These are phyloP conservation scores for Eulacestoma nigropectus DNA, from an alignment of 2,113 vertebrate species.

Conservation along the genomic window DNA sequence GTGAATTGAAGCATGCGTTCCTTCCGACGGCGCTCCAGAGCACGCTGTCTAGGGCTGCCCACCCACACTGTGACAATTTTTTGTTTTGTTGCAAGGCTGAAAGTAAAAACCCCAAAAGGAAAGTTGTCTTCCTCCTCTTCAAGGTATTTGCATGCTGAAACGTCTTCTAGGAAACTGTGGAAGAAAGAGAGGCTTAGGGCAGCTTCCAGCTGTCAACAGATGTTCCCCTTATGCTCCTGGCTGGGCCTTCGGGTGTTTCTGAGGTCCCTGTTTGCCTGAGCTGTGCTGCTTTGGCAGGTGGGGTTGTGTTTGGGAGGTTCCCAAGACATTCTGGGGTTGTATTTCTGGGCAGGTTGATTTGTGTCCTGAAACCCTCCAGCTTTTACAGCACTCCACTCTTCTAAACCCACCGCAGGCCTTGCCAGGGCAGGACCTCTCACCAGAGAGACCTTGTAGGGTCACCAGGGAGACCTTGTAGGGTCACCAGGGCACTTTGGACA, in stretches of 20 bases:
- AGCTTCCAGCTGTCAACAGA: not conserved
- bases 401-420: not conserved
- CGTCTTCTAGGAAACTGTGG: slow-evolving; percentile 60
- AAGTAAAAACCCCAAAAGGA: slow-evolving; percentile 59
- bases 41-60: slow-evolving; percentile 34
- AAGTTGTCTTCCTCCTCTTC: slow-evolving; percentile 27
- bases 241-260: not conserved
- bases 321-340: not conserved
- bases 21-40: slow-evolving; percentile 6
- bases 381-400: not conserved
- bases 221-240: not conserved
- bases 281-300: not conserved
- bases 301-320: not conserved
- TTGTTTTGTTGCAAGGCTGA: slow-evolving; percentile 40
- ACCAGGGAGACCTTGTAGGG: not conserved
- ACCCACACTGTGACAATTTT: slow-evolving; percentile 41
- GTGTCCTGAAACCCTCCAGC: not conserved
- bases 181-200: not conserved
- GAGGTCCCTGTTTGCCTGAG: not conserved
- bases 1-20: slow-evolving; percentile 58
- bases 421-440: not conserved
- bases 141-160: slow-evolving; percentile 6
- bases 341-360: not conserved
- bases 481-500: not conserved
- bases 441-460: no score